Percentiles rank a stretch among this genome's conserved stretches.
Conservation (phyloP, 2,888 invertebrate genomes). For the Drosophila peninsularis region DNA sequence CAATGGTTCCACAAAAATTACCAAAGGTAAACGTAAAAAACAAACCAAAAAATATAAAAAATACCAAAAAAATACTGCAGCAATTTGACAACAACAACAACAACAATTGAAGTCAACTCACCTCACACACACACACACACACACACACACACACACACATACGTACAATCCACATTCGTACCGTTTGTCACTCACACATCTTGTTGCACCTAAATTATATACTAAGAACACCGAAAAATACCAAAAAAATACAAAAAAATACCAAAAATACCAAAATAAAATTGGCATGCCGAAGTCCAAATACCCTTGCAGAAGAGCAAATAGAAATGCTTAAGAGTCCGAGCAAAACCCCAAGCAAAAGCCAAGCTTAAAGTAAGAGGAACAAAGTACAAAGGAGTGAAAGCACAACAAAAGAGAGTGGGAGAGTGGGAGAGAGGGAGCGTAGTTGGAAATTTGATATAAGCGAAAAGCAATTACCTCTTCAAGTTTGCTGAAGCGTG, state of each 20-base stretch:
- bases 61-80: conserved; percentile 28
- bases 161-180: conserved; percentile 42
- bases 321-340: background rate
- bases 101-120: conserved; percentile 36
- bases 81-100: conserved; percentile 34
- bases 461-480: conserved; percentile 10
- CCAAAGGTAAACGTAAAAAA: conserved; percentile 79
- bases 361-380: background rate
- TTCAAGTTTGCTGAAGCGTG: background rate
- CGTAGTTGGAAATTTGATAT: background rate
- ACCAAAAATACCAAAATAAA: background rate
- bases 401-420: background rate
- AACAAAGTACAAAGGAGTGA: background rate
- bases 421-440: background rate
- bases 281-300: background rate
- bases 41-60: conserved; percentile 4
- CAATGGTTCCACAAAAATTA: conserved; percentile 83
- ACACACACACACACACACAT: conserved; percentile 5
- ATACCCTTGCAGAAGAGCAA: conserved; percentile 7
- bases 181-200: conserved; percentile 42
- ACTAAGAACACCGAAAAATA: conserved; percentile 1
- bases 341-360: background rate
- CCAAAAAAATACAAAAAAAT: background rate
- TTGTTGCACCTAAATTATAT: conserved; percentile 26
- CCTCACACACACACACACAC: conserved; percentile 13